Percentiles rank a stretch among this genome's conserved stretches.
These are phyloP conservation scores for Drosophila malerkotliana DNA, from an alignment of 1,140 invertebrate species.

Conservation along the genomic window DNA sequence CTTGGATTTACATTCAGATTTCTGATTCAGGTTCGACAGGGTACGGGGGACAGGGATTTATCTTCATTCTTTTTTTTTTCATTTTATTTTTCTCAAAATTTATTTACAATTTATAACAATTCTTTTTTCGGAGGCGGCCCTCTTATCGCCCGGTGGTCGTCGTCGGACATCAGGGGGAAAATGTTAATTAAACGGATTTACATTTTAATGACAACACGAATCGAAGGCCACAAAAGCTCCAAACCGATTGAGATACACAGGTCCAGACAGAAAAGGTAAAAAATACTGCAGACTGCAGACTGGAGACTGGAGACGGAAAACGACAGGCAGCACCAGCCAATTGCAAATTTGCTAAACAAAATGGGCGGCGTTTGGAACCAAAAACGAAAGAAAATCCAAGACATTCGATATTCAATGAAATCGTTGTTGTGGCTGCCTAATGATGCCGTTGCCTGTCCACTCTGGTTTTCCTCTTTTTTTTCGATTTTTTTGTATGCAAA, in stretches of 20 bases:
- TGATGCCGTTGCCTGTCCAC: slow-evolving; percentile 36
- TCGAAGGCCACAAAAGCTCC: slow-evolving; percentile 35
- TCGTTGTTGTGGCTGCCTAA: slow-evolving; percentile 25
- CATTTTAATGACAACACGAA: slow-evolving; percentile 82
- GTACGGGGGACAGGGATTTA: too few relatives aligned
- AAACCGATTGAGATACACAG: slow-evolving; percentile 53
- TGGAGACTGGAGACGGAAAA: slow-evolving; percentile 1
- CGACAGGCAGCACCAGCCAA: slow-evolving; percentile 47
- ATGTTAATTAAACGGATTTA: slow-evolving; percentile 82
- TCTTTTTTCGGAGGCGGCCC: slow-evolving; percentile 37
- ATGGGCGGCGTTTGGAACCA: slow-evolving; percentile 67
- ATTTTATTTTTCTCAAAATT: slow-evolving; percentile 47
- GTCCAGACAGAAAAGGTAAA: slow-evolving; percentile 61
- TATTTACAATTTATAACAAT: slow-evolving; percentile 81
- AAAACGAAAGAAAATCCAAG: slow-evolving; percentile 6
- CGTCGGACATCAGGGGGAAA: slow-evolving; percentile 34
- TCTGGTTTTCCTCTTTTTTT: slow-evolving; percentile 18
- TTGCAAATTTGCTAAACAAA: slow-evolving; percentile 79
- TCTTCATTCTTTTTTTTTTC: too few relatives aligned
- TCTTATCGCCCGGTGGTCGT: slow-evolving; percentile 67
- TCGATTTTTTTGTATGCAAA: slow-evolving; percentile 36
- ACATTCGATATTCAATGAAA: slow-evolving; percentile 43
- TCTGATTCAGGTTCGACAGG: slow-evolving; percentile 10
- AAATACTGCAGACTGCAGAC: slow-evolving; percentile 5
- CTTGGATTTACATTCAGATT: slow-evolving; percentile 1